Base-by-base conservation (phyloP, 2,113 vertebrate genomes). In the Speoplatyrhinus poulsoni region DNA sequence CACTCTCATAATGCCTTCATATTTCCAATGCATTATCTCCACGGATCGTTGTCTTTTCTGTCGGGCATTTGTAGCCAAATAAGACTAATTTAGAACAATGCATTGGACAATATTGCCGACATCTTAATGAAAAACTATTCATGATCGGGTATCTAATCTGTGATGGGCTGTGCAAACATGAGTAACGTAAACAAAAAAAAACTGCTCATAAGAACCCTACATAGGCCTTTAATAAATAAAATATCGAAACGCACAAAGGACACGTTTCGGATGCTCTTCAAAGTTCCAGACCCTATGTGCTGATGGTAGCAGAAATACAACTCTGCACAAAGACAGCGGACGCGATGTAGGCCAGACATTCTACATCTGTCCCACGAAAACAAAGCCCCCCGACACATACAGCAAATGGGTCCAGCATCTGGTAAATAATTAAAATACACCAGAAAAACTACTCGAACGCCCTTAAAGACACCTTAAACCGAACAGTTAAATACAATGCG, bases 241-340 rank as follows among this genome's bases (percentile, higher is more conserved):
- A 15, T 4, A n/a, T 26, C 7, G 32, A 16, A n/a, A 41, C 9
- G 46, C 47, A 66, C 32, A 65, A 15, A 52, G 19, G 58, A 12
- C 19, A 65, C 13, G 56, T 32, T 41, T 16, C 54, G 4, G 17
- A 9, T 10, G 17, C 57, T 72, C 53, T 10, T 17, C 9, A 58
- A 63, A 77, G 67, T 81, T 79, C 55, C 10, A 63, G 33, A 66
- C 65, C 19, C 68, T 13, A 62, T 72, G 55, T 77, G 69, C 72
- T 68, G 73, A 73, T 79, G 73, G 72, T 65, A 70, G 69, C 60
- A 67, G 68, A 73, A 84, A 64, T 55, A 72, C 50, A 85, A 80
- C 11, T 70, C 58, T 78, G 72, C 86, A 91, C 86, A 90, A 89
- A 89, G 90, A 86, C 73, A 78, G 65, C 69, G 85, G 84, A 83